A percentile compares a stretch with the other conserved stretches of the same genome.
These are phyloP conservation scores for Pseudocheirus occidentalis DNA, from an alignment of 2,797 vertebrate species.

Conservation along the genomic window DNA sequence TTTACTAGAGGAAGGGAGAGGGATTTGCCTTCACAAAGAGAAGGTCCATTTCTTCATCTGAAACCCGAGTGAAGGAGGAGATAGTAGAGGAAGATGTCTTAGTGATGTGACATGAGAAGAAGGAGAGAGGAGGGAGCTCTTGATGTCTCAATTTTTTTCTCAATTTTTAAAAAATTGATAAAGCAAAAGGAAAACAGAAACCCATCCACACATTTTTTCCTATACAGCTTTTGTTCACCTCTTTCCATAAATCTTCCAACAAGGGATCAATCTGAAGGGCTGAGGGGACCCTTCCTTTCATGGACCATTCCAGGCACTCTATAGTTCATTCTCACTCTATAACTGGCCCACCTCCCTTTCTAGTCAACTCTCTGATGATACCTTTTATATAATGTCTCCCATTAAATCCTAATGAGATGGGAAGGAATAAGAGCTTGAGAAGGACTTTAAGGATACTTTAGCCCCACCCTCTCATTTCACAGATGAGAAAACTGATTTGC, in stretches of 20 bases:
- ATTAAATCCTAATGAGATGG: neutral
- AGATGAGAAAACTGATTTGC: neutral
- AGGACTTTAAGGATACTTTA: neutral
- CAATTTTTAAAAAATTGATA: neutral
- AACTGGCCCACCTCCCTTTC: neutral
- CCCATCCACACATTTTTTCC: neutral
- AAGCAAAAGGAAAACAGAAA: neutral
- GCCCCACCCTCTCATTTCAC: neutral
- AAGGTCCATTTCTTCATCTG: neutral
- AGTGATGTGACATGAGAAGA: neutral
- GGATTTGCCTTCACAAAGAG: neutral
- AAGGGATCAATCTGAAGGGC: neutral
- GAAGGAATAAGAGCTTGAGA: neutral
- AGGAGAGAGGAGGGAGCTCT: neutral
- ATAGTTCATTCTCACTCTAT: neutral
- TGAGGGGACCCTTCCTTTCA: neutral
- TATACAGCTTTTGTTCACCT: neutral
- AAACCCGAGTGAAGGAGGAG: neutral
- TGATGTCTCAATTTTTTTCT: neutral
- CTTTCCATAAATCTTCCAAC: neutral
- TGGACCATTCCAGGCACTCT: neutral
- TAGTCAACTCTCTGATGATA: neutral
- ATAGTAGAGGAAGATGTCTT: neutral
- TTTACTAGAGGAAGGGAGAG: neutral
- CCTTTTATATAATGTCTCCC: neutral